Percentiles rank a stretch among this genome's conserved stretches.
phyloP scores from a whole-genome alignment of 35 echinoderm and acorn worm genomes.

The Holothuria glaberrima region DNA sequence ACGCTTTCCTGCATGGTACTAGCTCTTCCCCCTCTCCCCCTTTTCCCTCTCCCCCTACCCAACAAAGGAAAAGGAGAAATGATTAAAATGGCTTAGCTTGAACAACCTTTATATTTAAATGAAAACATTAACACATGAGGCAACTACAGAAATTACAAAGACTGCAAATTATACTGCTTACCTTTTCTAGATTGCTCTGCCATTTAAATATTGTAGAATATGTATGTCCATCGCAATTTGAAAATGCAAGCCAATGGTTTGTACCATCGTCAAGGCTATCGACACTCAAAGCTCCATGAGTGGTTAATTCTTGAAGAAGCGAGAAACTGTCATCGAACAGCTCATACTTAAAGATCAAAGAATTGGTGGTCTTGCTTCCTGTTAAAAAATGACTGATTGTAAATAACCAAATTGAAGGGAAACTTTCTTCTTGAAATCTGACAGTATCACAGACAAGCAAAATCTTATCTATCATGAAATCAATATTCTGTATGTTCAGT shows the following conservation, averaged over 20 bases:
- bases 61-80: too few species aligned
- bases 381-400: background rate
- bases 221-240: conserved; percentile 26
- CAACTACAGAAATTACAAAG: background rate
- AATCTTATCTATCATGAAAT: background rate
- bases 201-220: conserved; percentile 43
- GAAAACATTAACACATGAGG: too few species aligned
- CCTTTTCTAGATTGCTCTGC: background rate
- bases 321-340: background rate
- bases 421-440: background rate
- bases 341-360: conserved; percentile 36
- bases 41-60: too few species aligned
- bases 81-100: too few species aligned
- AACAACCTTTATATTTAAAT: too few species aligned
- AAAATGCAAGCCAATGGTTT: conserved; percentile 39
- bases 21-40: too few species aligned
- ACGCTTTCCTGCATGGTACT: too few species aligned
- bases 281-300: conserved; percentile 16
- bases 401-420: background rate
- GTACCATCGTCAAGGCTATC: background rate
- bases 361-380: conserved; percentile 30
- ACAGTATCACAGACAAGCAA: background rate
- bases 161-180: background rate
- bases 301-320: conserved; percentile 16
- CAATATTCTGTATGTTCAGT: background rate